Conservation (phyloP, 2,888 invertebrate genomes). For the Ptychoptera albimana region DNA sequence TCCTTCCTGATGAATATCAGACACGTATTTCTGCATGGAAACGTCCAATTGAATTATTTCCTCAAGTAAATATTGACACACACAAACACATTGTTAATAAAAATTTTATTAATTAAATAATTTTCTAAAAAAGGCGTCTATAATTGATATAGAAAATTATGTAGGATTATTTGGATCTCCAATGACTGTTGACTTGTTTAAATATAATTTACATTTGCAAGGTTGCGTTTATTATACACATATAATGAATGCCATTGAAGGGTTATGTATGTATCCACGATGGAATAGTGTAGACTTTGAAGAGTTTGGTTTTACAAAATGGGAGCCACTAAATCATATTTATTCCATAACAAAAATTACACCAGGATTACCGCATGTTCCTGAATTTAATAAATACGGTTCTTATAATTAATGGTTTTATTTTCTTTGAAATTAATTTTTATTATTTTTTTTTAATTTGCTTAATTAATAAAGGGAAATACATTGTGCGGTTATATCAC, state of each 20-base stretch:
- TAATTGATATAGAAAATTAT: neutral
- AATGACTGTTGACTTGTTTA: conserved; percentile 1
- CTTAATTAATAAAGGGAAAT: conserved; percentile 34
- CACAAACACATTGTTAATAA: neutral
- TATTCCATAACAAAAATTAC: conserved; percentile 4
- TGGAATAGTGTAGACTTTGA: conserved; percentile 3
- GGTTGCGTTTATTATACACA: conserved; percentile 4
- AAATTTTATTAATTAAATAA: neutral
- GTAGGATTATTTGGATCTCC: neutral
- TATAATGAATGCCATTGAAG: conserved; percentile 6
- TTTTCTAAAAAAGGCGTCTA: neutral
- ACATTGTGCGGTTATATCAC: conserved; percentile 31
- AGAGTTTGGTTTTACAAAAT: conserved; percentile 5
- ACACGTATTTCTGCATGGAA: conserved; percentile 17
- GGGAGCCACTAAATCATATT: conserved; percentile 7
- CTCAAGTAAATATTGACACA: conserved; percentile 12
- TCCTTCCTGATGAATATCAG: conserved; percentile 6
- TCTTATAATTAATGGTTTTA: neutral
- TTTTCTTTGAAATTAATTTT: neutral
- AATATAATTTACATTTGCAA: conserved; percentile 4
- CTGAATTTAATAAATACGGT: conserved; percentile 4
- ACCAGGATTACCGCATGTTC: conserved; percentile 1
- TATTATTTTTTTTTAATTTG: neutral
- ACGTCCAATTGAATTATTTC: conserved; percentile 17
- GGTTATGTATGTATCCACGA: neutral